Percentiles rank a stretch among this genome's conserved stretches.
Evolutionary conservation across 2,888 invertebrate species (phyloP).

Genomic region (Peribatodes rhomboidaria): DNA sequence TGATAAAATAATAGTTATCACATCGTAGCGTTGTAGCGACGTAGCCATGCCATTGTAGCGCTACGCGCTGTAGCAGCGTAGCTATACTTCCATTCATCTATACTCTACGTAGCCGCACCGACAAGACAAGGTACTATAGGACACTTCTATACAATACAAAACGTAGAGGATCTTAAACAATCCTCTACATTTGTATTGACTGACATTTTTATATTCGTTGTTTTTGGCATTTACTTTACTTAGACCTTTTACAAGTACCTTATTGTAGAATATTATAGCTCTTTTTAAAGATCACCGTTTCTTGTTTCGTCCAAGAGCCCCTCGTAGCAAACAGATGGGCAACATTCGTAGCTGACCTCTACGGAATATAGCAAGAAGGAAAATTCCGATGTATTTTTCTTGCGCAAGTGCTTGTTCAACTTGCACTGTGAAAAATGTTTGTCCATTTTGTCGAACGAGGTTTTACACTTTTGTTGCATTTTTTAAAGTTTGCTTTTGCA

Average conservation of each 20-base stretch:
- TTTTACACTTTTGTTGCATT: neutral
- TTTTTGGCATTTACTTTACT: too few relatives aligned
- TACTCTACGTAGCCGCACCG: too few relatives aligned
- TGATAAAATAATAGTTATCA: too few relatives aligned
- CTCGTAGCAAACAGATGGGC: conserved; percentile 2
- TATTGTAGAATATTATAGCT: too few relatives aligned
- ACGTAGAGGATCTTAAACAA: too few relatives aligned
- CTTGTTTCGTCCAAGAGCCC: neutral
- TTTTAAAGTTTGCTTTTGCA: too few relatives aligned
- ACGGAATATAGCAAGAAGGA: neutral
- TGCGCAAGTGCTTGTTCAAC: neutral
- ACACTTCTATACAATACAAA: too few relatives aligned
- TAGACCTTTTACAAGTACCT: too few relatives aligned
- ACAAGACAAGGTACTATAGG: too few relatives aligned
- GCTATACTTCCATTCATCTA: too few relatives aligned
- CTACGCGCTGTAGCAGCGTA: conserved; percentile 11
- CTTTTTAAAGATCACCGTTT: neutral
- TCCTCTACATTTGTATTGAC: too few relatives aligned
- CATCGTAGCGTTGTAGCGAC: conserved; percentile 1
- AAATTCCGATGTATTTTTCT: conserved; percentile 6
- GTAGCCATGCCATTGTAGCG: conserved; percentile 1
- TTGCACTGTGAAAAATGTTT: neutral
- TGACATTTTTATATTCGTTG: too few relatives aligned
- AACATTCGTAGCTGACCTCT: conserved; percentile 17
- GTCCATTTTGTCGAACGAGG: neutral